These are phyloP conservation scores for Atlantisia rogersi DNA, from an alignment of 2,113 vertebrate genomes.

Conservation along the genomic window DNA sequence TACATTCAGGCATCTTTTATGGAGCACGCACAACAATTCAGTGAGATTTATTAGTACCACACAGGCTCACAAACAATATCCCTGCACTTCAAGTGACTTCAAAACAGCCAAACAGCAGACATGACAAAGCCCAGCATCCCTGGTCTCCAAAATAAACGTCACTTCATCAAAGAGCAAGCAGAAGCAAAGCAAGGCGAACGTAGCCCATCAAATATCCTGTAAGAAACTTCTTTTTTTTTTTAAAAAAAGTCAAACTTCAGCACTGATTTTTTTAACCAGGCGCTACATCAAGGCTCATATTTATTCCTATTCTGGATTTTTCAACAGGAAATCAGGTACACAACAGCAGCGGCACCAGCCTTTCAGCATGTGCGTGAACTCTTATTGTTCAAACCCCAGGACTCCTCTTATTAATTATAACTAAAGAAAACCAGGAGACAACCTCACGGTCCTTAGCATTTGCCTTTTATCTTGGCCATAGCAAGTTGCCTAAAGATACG, in stretches of 20 bases:
- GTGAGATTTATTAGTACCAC: not conserved
- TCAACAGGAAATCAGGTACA: not conserved
- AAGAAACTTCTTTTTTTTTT: not conserved
- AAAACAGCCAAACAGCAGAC: not conserved
- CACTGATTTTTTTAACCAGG: not conserved
- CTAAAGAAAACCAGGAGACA: not conserved
- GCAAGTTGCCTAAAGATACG: not conserved
- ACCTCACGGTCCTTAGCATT: not conserved
- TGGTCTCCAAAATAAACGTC: not conserved
- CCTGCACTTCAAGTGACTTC: not conserved
- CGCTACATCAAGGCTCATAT: not conserved
- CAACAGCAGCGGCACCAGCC: not conserved
- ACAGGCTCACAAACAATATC: not conserved
- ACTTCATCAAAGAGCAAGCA: not conserved
- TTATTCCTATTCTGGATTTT: not conserved
- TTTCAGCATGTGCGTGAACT: not conserved
- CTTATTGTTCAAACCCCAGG: not conserved
- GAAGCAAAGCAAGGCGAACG: not conserved
- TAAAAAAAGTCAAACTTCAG: not conserved
- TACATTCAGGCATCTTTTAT: not conserved
- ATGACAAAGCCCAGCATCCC: not conserved
- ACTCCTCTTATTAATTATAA: not conserved
- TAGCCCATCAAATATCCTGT: not conserved
- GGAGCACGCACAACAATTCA: not conserved
- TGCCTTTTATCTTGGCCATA: not conserved